Base-by-base conservation (phyloP, 2,113 vertebrate genomes). In the Callospermophilus lateralis region DNA sequence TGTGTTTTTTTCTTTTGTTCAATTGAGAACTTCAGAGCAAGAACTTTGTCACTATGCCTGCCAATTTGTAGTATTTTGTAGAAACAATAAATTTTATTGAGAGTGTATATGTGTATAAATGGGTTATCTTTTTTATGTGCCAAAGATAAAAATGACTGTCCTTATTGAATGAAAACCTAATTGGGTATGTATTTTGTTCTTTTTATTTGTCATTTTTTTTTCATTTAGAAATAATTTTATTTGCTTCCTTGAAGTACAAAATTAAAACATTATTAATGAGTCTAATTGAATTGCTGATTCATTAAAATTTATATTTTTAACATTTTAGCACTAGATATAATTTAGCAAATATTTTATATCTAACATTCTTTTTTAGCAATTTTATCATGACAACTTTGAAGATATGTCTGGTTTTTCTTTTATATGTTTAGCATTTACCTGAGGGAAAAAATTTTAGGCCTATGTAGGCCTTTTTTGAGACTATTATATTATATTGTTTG, bases 391-490 rank as follows among this genome's bases (percentile, higher is more conserved):
- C 10, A 61, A 1, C 80, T 88, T 80, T 58, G 32, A 81, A 86
- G 83, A 74, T 37, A 88, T 48, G 32, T 86, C 17, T 89, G 20
- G 6, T 34, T 78, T 84, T 77, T 78, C 42, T 86, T 89, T 89
- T 85, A 34, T 0, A 3, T 80, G 16, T 88, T 92, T 8, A 93
- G 17, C n/a, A 79, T 85, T 58, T 85, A 92, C 87, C 67, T 88
- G 6, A 90, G 68, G 22, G 68, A 37, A 94, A 96, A 79, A 93
- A 92, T 53, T 89, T 83, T 92, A 93, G 48, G 20, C 7, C 19
- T 89, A 53, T 22, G 20, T 81, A 39, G 19, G 3, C 45, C 81
- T 73, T 70, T n/a, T 80, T 93, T 90, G 63, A 94, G 5, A 88
- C 39, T 63, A 34, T 94, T 86, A 51, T 58, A 20, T 85, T 84